These are phyloP conservation scores for Chionomys nivalis DNA, from an alignment of 2,113 vertebrate species.

Conservation along the genomic window DNA sequence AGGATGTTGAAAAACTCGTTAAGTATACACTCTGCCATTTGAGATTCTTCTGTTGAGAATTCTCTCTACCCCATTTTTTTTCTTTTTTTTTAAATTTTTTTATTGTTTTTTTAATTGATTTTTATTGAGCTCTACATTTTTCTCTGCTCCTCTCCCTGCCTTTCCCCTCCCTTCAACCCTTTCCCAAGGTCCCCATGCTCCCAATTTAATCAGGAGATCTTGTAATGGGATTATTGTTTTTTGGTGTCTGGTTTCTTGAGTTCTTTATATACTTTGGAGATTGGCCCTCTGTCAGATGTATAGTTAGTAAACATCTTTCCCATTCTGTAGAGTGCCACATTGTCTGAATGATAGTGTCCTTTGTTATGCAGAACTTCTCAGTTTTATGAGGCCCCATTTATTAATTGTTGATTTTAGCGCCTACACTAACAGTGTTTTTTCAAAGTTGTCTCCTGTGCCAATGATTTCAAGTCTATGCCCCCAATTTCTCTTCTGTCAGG, in stretches of 20 bases:
- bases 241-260: not conserved
- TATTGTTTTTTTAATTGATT: no score
- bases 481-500: not conserved
- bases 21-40: not conserved
- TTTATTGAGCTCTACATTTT: no score
- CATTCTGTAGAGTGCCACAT: not conserved
- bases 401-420: not conserved
- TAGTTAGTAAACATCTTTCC: not conserved
- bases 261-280: not conserved
- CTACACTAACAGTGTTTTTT: not conserved
- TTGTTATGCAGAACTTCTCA: not conserved
- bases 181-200: no score
- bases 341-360: not conserved
- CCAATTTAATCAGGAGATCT: no score
- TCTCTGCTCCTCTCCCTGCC: no score
- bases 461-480: not conserved
- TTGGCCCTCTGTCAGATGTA: not conserved
- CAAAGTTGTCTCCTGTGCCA: not conserved
- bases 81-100: no score
- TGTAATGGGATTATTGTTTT: not conserved
- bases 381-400: not conserved
- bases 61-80: not conserved
- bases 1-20: not conserved
- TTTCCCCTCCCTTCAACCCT: no score
- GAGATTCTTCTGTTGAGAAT: not conserved